These are phyloP conservation scores for Pterophyllum scalare DNA, from an alignment of 2,113 vertebrate genomes.

Conservation along the genomic window DNA sequence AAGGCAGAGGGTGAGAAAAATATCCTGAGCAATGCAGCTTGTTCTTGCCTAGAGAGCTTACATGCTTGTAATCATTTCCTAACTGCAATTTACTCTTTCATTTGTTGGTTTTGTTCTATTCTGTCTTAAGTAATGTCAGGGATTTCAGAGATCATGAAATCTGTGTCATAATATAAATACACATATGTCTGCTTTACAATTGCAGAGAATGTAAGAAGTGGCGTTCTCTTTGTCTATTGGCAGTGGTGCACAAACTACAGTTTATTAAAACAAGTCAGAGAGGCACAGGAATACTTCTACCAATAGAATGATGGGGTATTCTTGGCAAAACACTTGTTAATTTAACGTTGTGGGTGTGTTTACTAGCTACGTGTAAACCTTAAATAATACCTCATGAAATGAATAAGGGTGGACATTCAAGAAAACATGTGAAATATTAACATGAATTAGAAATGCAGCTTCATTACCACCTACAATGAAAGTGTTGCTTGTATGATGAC, in stretches of 20 bases:
- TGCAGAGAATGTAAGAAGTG: slow-evolving; percentile 9
- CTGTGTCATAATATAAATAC: slow-evolving; percentile 31
- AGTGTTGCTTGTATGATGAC: slow-evolving; percentile 37
- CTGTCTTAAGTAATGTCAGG: slow-evolving; percentile 34
- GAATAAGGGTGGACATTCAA: not conserved
- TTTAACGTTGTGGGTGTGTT: not conserved
- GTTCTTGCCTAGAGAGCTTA: slow-evolving; percentile 56
- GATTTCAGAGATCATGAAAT: slow-evolving; percentile 58
- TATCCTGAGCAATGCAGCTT: slow-evolving; percentile 51
- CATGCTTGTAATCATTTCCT: slow-evolving; percentile 66
- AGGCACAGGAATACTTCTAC: not conserved
- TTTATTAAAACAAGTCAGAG: not conserved
- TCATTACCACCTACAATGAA: slow-evolving; percentile 25
- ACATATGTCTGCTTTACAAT: not conserved
- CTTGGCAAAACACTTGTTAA: not conserved
- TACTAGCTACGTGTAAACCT: not conserved
- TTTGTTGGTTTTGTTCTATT: slow-evolving; percentile 21
- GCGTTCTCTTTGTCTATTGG: not conserved
- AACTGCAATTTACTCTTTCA: slow-evolving; percentile 58
- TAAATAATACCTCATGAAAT: not conserved
- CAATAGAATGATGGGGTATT: not conserved
- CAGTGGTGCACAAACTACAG: not conserved
- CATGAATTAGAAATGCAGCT: slow-evolving; percentile 10
- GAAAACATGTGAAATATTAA: slow-evolving; percentile 13
- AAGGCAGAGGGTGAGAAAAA: slow-evolving; percentile 63